A percentile compares a stretch with the other conserved stretches of the same genome.
These are phyloP conservation scores for Oryzaephilus surinamensis DNA, from an alignment of 1,140 invertebrate species.

Conservation along the genomic window DNA sequence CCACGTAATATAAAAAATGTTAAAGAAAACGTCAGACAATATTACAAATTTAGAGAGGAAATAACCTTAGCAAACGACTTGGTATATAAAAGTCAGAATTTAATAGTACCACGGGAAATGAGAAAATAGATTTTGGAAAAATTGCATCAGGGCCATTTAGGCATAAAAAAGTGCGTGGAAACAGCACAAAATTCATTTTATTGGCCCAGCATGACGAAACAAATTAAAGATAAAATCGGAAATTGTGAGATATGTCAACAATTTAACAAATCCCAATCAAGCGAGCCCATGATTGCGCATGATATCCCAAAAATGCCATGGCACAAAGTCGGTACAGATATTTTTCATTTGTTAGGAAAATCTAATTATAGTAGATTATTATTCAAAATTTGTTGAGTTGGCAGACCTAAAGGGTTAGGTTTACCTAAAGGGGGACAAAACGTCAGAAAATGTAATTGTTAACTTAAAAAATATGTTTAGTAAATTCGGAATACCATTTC, in stretches of 20 bases:
- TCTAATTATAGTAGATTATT: constrained; percentile 22
- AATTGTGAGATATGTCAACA: constrained; percentile 13
- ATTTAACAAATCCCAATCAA: constrained; percentile 9
- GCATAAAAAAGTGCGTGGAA: constrained; percentile 20
- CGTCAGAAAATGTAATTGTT: constrained; percentile 14
- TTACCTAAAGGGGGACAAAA: constrained; percentile 15
- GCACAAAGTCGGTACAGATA: constrained; percentile 29
- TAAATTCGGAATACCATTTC: constrained; percentile 25
- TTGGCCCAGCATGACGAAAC: constrained; percentile 11
- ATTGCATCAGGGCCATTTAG: constrained; percentile 13
- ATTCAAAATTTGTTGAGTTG: constrained; percentile 22
- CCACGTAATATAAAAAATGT: background rate
- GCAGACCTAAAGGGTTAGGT: no score
- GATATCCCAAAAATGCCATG: constrained; percentile 25
- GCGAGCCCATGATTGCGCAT: constrained; percentile 26
- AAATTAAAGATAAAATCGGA: constrained; percentile 8
- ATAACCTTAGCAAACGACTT: no score
- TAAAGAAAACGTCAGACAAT: background rate
- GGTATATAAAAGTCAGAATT: no score
- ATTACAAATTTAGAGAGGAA: background rate
- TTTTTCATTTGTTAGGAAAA: constrained; percentile 31
- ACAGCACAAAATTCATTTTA: constrained; percentile 14
- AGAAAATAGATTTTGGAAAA: constrained; percentile 6
- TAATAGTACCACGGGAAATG: no score
- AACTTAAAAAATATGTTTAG: constrained; percentile 24